Conservation (phyloP, 1,140 invertebrate species). For the Camponotus vicinus region DNA sequence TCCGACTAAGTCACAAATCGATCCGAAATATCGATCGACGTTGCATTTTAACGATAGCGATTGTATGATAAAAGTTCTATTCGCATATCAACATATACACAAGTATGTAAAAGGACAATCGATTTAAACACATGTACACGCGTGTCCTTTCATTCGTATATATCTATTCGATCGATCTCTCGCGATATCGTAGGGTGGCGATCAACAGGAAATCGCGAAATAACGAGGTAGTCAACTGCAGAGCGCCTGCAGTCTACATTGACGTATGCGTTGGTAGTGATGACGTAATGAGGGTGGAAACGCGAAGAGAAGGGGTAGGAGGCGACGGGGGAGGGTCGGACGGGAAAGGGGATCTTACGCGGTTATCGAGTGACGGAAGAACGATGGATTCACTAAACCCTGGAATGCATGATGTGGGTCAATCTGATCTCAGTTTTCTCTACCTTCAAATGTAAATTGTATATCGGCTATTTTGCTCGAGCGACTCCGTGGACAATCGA, state of each 20-base stretch:
- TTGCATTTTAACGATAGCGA: conserved; percentile 29
- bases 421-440: conserved; percentile 26
- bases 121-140: conserved; percentile 3
- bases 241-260: conserved; percentile 57
- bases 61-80: neutral
- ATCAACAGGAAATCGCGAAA: conserved; percentile 63
- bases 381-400: conserved; percentile 48
- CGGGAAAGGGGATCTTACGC: conserved; percentile 27
- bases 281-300: conserved; percentile 61
- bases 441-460: conserved; percentile 40
- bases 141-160: conserved; percentile 24
- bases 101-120: neutral
- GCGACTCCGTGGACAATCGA: conserved; percentile 6
- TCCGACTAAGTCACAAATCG: conserved; percentile 39
- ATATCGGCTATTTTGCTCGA: conserved; percentile 42
- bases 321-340: neutral
- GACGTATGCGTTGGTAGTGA: conserved; percentile 62
- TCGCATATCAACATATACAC: neutral
- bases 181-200: conserved; percentile 44
- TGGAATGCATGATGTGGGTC: conserved; percentile 55
- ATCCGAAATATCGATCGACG: conserved; percentile 58
- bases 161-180: conserved; percentile 44
- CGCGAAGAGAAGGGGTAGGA: conserved; percentile 1
- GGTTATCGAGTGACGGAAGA: conserved; percentile 60
- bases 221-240: conserved; percentile 61